Evolutionary conservation across 2,113 vertebrate genomes (phyloP).

Genomic region (Corythornis cristatus): DNA sequence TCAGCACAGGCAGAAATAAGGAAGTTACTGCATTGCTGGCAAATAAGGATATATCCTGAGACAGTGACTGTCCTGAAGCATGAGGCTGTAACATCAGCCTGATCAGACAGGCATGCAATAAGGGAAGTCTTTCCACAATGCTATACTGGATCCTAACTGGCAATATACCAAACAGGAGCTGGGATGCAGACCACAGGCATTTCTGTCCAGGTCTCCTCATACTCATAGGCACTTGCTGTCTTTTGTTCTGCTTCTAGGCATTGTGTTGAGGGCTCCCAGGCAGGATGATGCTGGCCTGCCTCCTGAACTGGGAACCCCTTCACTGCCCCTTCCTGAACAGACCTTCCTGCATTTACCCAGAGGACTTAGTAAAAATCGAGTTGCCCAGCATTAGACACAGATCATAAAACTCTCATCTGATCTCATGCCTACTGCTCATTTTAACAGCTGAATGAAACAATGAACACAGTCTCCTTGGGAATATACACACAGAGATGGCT

Average conservation of each 20-base stretch:
- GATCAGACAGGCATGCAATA: not conserved
- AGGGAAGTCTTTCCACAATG: not conserved
- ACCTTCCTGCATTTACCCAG: not conserved
- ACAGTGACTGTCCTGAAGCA: not conserved
- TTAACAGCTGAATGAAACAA: conserved; percentile 22
- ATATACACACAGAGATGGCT: not conserved
- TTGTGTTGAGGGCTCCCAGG: accelerated
- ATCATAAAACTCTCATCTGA: conserved; percentile 51
- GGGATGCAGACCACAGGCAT: not conserved
- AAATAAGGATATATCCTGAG: not conserved
- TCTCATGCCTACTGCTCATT: conserved; percentile 6
- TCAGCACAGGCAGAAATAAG: conserved; percentile 13
- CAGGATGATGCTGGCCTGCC: not conserved
- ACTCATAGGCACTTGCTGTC: not conserved
- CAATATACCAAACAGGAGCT: not conserved
- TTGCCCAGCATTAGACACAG: conserved; percentile 51
- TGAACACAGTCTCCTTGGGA: not conserved
- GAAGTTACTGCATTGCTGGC: not conserved
- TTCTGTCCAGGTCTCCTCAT: not conserved
- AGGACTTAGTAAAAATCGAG: conserved; percentile 47
- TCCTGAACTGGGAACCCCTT: accelerated
- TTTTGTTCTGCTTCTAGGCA: not conserved
- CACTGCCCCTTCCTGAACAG: not conserved
- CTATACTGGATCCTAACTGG: not conserved
- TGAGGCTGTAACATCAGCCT: not conserved